phyloP scores from a whole-genome alignment of 2,797 vertebrate genomes.

The Sylvia borin region DNA sequence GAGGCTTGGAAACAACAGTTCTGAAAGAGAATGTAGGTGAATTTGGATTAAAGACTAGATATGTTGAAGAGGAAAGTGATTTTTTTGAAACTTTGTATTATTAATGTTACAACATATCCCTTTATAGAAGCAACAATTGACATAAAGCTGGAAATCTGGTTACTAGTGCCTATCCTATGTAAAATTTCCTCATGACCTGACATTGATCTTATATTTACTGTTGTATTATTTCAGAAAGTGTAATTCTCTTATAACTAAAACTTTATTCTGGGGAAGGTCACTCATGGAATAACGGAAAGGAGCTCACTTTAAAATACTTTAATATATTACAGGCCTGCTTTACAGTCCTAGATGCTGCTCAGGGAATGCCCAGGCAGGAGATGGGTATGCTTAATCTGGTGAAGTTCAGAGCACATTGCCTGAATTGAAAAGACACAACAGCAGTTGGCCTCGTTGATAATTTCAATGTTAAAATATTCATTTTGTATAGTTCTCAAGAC shows the following conservation, averaged over 20 bases:
- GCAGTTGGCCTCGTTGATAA: background rate
- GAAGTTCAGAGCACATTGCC: background rate
- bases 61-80: background rate
- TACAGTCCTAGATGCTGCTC: background rate
- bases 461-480: background rate
- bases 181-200: background rate
- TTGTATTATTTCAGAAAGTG: background rate
- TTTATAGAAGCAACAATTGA: background rate
- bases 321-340: background rate
- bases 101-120: background rate
- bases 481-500: background rate
- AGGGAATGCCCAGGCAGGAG: background rate
- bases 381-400: accelerated
- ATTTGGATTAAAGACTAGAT: background rate
- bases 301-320: background rate
- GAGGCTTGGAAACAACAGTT: background rate
- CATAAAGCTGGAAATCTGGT: background rate
- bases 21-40: background rate
- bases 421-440: background rate
- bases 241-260: background rate
- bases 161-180: background rate
- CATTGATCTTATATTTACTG: background rate
- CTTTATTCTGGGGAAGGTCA: background rate
- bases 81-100: background rate
- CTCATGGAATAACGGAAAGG: background rate